Conservation (phyloP, 2,888 invertebrate species). For the Cheilosia grossa region DNA sequence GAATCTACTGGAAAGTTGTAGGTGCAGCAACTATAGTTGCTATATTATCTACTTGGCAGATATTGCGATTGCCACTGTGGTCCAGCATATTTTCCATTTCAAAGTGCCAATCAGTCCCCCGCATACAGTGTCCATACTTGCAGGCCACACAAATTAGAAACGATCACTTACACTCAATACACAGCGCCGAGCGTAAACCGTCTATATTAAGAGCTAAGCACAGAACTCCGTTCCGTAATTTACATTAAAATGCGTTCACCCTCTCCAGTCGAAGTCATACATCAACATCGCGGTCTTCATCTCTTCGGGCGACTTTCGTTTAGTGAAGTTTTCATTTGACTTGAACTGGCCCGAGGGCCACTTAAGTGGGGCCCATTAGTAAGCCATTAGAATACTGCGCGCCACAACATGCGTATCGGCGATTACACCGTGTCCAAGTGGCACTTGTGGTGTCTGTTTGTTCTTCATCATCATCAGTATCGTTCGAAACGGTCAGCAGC, state of each 20-base stretch:
- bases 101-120: no score
- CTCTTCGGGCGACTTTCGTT: conserved; percentile 70
- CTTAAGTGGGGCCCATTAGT: conserved; percentile 74
- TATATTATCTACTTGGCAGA: no score
- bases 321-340: conserved; percentile 73
- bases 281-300: conserved; percentile 46
- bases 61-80: no score
- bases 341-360: conserved; percentile 74
- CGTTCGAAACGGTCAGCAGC: conserved; percentile 36
- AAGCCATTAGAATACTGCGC: conserved; percentile 73
- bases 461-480: conserved; percentile 61
- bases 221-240: conserved; percentile 13
- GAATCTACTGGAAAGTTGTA: no score
- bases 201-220: not conserved
- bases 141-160: conserved; percentile 70
- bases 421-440: conserved; percentile 74
- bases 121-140: not conserved
- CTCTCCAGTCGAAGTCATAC: conserved; percentile 12
- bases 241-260: conserved; percentile 35
- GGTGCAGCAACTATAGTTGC: no score
- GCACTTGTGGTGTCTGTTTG: conserved; percentile 71
- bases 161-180: conserved; percentile 71
- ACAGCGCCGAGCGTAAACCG: conserved; percentile 16
- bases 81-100: no score
- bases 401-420: conserved; percentile 73